Conservation (phyloP, 2,113 vertebrate species). For the Caloenas nicobarica region DNA sequence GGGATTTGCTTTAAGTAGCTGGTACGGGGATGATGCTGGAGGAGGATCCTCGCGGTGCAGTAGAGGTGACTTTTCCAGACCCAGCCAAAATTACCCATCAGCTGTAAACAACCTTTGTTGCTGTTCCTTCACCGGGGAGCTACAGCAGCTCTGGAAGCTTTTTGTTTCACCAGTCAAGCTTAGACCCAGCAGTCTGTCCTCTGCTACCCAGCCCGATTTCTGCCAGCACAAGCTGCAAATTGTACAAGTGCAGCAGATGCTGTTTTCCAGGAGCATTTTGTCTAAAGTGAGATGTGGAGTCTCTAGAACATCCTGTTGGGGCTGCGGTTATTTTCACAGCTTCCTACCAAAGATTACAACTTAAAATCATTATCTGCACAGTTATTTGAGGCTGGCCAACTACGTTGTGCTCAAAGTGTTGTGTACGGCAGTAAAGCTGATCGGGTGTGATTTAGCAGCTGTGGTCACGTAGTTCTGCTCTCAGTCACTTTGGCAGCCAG, state of each 20-base stretch:
- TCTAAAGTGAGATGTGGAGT: not conserved
- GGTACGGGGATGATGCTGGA: not conserved
- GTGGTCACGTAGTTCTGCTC: not conserved
- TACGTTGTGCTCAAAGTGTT: not conserved
- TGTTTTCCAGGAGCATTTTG: not conserved
- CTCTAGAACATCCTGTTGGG: not conserved
- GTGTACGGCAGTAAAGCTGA: not conserved
- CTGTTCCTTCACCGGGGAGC: not conserved
- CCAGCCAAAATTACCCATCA: not conserved
- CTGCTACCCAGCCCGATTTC: not conserved
- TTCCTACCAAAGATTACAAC: not conserved
- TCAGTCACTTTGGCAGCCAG: not conserved
- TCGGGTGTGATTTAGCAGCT: not conserved
- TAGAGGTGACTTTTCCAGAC: not conserved
- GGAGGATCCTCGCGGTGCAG: accelerated
- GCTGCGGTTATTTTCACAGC: not conserved
- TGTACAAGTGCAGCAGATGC: no score
- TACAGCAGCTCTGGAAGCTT: not conserved
- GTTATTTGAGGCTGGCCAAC: not conserved
- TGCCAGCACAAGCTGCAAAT: not conserved
- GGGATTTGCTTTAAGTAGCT: not conserved
- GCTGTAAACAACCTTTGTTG: not conserved
- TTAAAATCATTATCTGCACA: not conserved
- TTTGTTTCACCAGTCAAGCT: not conserved
- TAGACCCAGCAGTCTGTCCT: not conserved